phyloP scores from a whole-genome alignment of 2,888 invertebrate genomes.

The Gortyna flavago region DNA sequence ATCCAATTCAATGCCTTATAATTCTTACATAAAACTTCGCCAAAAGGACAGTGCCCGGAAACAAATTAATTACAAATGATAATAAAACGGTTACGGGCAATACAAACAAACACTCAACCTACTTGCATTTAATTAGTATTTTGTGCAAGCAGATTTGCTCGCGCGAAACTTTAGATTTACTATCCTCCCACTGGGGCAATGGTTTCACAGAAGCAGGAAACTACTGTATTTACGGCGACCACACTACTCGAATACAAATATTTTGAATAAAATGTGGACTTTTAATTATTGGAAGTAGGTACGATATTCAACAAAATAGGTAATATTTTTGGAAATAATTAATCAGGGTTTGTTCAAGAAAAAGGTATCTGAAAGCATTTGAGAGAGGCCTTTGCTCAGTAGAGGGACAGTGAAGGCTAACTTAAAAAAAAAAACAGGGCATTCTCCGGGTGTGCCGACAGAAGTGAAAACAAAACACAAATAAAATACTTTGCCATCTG shows the following conservation, averaged over 20 bases:
- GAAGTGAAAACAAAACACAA: too few species aligned
- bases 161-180: conserved; percentile 42
- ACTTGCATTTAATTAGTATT: conserved; percentile 57
- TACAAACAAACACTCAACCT: conserved; percentile 36
- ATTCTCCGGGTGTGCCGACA: too few species aligned
- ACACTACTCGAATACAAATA: background rate
- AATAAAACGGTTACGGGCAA: conserved; percentile 40
- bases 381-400: too few species aligned
- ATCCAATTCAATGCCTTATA: too few species aligned
- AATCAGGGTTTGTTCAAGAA: too few species aligned
- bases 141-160: conserved; percentile 35
- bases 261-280: background rate
- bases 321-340: background rate
- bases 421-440: too few species aligned
- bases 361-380: too few species aligned
- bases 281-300: background rate
- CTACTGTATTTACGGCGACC: background rate
- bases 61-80: conserved; percentile 64
- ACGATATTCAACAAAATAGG: background rate
- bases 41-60: conserved; percentile 31
- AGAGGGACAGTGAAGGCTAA: too few species aligned
- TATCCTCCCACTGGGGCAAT: conserved; percentile 24
- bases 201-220: conserved; percentile 17
- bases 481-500: too few species aligned
- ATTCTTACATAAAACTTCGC: conserved; percentile 2